Percentiles rank a stretch among this genome's conserved stretches.
These are phyloP conservation scores for Zootermopsis nevadensis DNA, from an alignment of 2,888 invertebrate species.

Conservation along the genomic window DNA sequence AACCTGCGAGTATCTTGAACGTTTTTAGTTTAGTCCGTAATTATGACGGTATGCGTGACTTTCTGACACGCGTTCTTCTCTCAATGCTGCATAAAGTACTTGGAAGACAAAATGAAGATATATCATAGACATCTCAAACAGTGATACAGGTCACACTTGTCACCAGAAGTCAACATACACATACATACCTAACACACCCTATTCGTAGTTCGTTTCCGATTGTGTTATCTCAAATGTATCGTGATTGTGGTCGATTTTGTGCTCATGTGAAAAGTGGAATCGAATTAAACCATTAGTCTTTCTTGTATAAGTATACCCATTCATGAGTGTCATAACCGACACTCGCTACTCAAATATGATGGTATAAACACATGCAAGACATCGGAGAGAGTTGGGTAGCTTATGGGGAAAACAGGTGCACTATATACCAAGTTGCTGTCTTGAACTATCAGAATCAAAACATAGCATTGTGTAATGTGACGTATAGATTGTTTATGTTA, in stretches of 20 bases:
- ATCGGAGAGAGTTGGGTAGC: neutral
- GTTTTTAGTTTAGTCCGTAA: neutral
- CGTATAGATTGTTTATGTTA: slow-evolving; percentile 40
- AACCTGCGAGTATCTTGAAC: too few relatives aligned
- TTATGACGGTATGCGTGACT: neutral
- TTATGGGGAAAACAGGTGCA: slow-evolving; percentile 12
- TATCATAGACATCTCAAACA: neutral
- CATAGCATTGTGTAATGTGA: slow-evolving; percentile 40
- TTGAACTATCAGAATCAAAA: slow-evolving; percentile 17
- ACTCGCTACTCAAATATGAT: neutral
- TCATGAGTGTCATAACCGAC: neutral
- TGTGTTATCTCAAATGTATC: neutral
- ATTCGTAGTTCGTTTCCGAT: neutral
- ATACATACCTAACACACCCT: neutral
- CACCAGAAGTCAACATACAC: neutral
- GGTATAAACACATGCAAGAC: neutral
- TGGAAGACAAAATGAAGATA: neutral
- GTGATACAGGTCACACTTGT: slow-evolving; percentile 24
- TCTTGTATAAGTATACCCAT: neutral
- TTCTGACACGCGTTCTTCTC: neutral
- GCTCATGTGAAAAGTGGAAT: neutral
- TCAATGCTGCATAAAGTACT: neutral
- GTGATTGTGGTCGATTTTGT: neutral
- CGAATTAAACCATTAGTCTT: neutral
- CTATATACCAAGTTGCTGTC: neutral